Base-by-base conservation (phyloP, 2,797 vertebrate genomes). In the Margarornis squamiger region DNA sequence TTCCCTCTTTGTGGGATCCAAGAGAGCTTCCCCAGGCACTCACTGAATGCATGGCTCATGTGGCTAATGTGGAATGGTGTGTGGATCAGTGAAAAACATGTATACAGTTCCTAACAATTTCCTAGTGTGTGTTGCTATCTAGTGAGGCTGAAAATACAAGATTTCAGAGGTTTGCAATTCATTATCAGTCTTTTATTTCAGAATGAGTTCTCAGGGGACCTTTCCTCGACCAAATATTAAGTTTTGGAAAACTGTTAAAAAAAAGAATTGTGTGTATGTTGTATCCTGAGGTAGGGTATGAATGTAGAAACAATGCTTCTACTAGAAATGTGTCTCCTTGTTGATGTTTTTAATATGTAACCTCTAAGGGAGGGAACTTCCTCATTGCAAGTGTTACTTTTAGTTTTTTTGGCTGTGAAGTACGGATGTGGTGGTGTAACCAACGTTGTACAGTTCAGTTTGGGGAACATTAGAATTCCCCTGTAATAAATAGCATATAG, bases 311-410 rank as follows among this genome's bases (percentile, higher is more conserved):
- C 9, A 52, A 6, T 4, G 6, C 38, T 71, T 63, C n/a, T 36
- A 3, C 29, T 49, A 61, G 55, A 79, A 87, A 39, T 0, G 0
- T 39, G 34, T 46, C 49, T 80, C 18, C 45, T 51, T 77, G 43
- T 49, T 58, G 57, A 14, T 91, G n/a, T 71, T 93, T 92, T 91
- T 46, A 51, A 38, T 87, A 54, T 58, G 91, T 90, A 82, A 58
- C 78, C 75, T 88, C 46, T 13, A 36, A 75, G 85, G 85, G 91
- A 94, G 92, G 79, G 65, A 86, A 92, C 87, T 96, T 97, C 91
- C 89, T 95, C 65, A 17, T 49, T 72, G 54, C 34, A 74, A 88
- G 70, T 29, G 70, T 78, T 83, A 75, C 61, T 90, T 93, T 80
- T 62, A 71, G 34, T 0, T 6, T 43, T 70, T 89, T 86, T 88